Conservation (phyloP, 2,888 invertebrate species). For the Fragum fragum region DNA sequence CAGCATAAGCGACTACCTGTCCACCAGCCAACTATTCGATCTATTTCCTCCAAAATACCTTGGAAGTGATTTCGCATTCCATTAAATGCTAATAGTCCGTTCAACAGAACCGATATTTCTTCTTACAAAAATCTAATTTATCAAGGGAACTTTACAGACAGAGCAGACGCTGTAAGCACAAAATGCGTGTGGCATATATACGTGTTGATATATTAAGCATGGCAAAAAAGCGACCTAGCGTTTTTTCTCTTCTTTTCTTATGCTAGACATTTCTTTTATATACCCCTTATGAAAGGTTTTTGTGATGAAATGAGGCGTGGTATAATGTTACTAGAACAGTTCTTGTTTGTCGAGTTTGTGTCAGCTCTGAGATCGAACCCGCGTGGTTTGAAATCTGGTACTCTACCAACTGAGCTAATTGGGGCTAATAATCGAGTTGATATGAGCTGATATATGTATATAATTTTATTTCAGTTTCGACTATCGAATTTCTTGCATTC, state of each 20-base stretch:
- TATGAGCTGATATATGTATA: too few relatives aligned
- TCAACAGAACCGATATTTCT: constrained; percentile 8
- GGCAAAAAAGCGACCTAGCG: neutral
- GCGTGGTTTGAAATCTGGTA: too few relatives aligned
- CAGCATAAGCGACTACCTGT: neutral
- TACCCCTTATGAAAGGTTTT: neutral
- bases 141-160: constrained; percentile 2
- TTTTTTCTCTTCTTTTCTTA: neutral
- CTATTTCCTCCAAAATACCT: constrained; percentile 1
- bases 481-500: too few relatives aligned
- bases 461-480: too few relatives aligned
- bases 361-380: too few relatives aligned
- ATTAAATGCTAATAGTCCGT: constrained; percentile 27
- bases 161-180: neutral
- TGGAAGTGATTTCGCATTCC: constrained; percentile 13
- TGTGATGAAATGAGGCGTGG: neutral
- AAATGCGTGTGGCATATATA: neutral
- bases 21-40: neutral
- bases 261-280: neutral
- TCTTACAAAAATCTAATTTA: neutral
- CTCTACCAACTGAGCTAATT: too few relatives aligned
- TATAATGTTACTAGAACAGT: neutral
- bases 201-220: neutral
- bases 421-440: too few relatives aligned
- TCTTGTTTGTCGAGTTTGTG: too few relatives aligned